These are phyloP conservation scores for Littorina saxatilis DNA, from an alignment of 1,140 invertebrate species.

Conservation along the genomic window DNA sequence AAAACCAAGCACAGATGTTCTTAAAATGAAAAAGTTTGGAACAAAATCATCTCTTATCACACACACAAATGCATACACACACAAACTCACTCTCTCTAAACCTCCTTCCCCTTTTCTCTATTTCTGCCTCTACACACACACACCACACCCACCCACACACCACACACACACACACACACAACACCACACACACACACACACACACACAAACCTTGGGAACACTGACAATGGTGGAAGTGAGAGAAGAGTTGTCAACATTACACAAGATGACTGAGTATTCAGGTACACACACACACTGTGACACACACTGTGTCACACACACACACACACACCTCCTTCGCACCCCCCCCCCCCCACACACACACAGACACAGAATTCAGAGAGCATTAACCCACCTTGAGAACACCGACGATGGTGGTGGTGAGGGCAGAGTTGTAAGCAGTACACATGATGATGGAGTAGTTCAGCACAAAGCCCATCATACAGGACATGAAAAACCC, in stretches of 20 bases:
- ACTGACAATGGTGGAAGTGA: conserved; percentile 99
- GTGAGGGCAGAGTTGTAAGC: conserved; percentile 98
- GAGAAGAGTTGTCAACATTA: conserved; percentile 96
- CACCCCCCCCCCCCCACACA: conserved; percentile 80
- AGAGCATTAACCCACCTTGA: conserved; percentile 64
- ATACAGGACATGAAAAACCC: conserved; percentile 94
- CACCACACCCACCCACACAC: background rate
- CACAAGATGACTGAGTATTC: conserved; percentile 97
- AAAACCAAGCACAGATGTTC: background rate
- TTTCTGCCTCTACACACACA: background rate
- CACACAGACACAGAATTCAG: conserved; percentile 5
- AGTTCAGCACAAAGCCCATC: conserved; percentile 97
- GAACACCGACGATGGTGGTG: conserved; percentile 96
- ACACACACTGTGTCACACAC: background rate
- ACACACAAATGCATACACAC: background rate
- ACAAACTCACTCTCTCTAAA: conserved; percentile 5
- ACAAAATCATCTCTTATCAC: too few species aligned
- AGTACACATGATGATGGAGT: conserved; percentile 96
- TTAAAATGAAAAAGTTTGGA: background rate
- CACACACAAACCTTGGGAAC: conserved; percentile 76
- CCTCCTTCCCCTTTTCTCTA: too few species aligned
- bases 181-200: background rate
- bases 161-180: background rate
- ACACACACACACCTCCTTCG: background rate
- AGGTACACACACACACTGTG: conserved; percentile 73